These are phyloP conservation scores for Raja brachyura DNA, from an alignment of 2,113 vertebrate species.

Conservation along the genomic window DNA sequence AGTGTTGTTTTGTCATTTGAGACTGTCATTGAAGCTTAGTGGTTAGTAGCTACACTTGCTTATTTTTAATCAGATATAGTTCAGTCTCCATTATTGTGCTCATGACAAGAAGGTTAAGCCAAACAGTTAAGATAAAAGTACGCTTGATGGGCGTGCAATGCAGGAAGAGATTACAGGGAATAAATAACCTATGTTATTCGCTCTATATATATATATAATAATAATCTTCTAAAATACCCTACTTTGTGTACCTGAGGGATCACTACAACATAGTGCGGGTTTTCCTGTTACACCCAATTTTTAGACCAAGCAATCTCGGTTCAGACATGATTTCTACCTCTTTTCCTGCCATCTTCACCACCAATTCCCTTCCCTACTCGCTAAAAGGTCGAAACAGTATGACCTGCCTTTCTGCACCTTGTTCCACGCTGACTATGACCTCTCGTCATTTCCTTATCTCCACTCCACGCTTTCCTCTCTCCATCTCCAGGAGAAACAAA, in stretches of 20 bases:
- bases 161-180: not conserved
- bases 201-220: not conserved
- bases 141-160: not conserved
- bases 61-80: conserved; percentile 30
- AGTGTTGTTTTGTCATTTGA: not conserved
- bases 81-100: not conserved
- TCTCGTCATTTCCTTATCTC: too few relatives aligned
- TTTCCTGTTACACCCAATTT: not conserved
- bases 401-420: not conserved
- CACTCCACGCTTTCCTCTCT: too few relatives aligned
- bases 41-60: not conserved
- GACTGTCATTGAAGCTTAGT: not conserved
- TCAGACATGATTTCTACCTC: not conserved
- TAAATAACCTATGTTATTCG: not conserved
- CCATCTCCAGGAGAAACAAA: too few relatives aligned
- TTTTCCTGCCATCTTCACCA: not conserved
- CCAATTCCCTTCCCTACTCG: not conserved
- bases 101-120: not conserved
- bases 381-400: not conserved
- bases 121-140: not conserved
- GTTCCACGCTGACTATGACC: not conserved
- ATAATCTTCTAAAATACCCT: not conserved
- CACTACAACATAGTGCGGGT: not conserved
- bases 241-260: not conserved
- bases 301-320: not conserved